Evolutionary conservation across 1,140 invertebrate genomes (phyloP), one percentile per base, ranked within the genome.

Genomic region (Littorina saxatilis): DNA sequence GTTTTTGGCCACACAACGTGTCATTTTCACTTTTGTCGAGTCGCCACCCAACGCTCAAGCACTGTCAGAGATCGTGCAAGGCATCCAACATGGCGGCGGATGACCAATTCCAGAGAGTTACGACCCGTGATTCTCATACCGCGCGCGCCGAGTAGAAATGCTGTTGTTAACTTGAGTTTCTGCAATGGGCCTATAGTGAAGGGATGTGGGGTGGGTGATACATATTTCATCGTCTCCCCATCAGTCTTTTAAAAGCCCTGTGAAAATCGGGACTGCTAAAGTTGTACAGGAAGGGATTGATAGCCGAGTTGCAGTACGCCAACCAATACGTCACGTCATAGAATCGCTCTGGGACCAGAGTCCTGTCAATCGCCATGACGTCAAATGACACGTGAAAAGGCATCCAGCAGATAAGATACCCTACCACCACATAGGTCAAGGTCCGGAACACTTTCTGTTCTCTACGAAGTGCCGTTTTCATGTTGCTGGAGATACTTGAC

Each of bases 251-350:
- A 63, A 91, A 90, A 17, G 88, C 87, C 13, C 73, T 82, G 52
- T 85, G 63, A 74, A 91, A 90, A 20, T 90, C 87, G 2, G 85
- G 81, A 68, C 87, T 88, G 66, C 90, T 89, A 63, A 89, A 91
- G 72, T 91, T 90, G 76, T 91, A 91, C n/a, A 91, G 78, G 72
- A 91, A 88, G 7, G 91, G 91, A 81, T 91, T 91, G 17, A 91
- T 83, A 17, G 91, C 88, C 0, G 90, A 91, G 78, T 91, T 91
- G 39, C 90, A 77, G 74, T 91, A 91, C 5, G 90, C 88, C 84
- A 91, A 80, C 90, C 90, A 91, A 61, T 90, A 91, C 17, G 87
- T 85, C 61, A 87, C 74, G 2, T 84, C 80, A 61, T 84, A 88
- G 0, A 88, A 79, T 32, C 37, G 35, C 7, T 85, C 78, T 4